A percentile compares a stretch with the other conserved stretches of the same genome.
Conservation (phyloP, 2,888 invertebrate genomes). For the Heliconius hortense region DNA sequence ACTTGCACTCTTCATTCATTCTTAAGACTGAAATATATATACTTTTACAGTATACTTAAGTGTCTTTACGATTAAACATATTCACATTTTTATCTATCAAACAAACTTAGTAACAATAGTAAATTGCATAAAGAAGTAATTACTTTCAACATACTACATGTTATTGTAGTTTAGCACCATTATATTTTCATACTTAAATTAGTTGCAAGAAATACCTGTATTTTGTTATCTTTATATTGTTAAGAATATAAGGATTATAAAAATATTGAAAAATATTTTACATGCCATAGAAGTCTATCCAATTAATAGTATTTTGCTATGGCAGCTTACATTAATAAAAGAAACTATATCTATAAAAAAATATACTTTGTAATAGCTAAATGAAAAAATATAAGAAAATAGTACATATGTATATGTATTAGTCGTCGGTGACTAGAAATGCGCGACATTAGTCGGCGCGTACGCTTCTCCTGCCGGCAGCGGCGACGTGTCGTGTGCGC, state of each 20-base stretch:
- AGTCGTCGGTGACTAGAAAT: slow-evolving; percentile 45
- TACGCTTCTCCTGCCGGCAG: slow-evolving; percentile 52
- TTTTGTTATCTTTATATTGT: neutral
- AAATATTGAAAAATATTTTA: neutral
- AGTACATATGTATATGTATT: neutral
- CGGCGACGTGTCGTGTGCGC: slow-evolving; percentile 50
- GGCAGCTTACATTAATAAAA: too few species aligned
- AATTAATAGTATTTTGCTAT: too few species aligned
- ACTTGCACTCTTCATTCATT: neutral
- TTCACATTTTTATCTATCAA: neutral
- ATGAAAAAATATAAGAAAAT: neutral
- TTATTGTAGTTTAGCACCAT: slow-evolving; percentile 1
- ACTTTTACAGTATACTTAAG: neutral
- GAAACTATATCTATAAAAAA: neutral
- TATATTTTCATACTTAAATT: neutral
- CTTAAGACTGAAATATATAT: neutral
- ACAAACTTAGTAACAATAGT: neutral
- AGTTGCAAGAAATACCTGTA: neutral
- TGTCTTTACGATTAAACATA: neutral
- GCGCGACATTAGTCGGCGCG: slow-evolving; percentile 54
- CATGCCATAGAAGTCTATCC: too few species aligned
- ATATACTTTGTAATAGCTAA: neutral
- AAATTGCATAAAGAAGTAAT: neutral
- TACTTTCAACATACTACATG: neutral
- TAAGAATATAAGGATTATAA: neutral